phyloP scores from a whole-genome alignment of 1,140 invertebrate genomes.

The Panagrolaimus sp. region DNA sequence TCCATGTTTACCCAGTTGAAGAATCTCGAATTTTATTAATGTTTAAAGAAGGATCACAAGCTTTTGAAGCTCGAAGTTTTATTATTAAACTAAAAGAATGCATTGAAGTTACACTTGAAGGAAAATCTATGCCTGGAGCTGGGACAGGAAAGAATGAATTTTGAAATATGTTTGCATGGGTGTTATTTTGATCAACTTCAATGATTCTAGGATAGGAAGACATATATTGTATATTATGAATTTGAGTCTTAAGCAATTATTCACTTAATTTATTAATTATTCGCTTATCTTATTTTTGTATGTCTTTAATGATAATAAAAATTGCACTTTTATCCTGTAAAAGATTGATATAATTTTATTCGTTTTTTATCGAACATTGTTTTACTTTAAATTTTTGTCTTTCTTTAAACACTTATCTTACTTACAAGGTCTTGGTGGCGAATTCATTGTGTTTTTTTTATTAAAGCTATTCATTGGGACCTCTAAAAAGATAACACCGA shows the following conservation, averaged over 20 bases:
- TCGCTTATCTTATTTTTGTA: neutral
- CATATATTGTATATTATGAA: too few species aligned
- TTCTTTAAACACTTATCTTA: too few species aligned
- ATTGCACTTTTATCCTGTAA: neutral
- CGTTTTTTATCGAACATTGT: too few species aligned
- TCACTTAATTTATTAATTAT: neutral
- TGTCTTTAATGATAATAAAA: neutral
- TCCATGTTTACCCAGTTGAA: conserved; percentile 68
- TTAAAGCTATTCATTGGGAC: too few species aligned
- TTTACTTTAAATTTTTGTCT: too few species aligned
- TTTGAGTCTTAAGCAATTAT: too few species aligned
- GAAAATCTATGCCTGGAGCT: conserved; percentile 66
- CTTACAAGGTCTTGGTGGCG: too few species aligned
- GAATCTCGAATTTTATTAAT: conserved; percentile 85
- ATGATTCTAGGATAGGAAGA: too few species aligned
- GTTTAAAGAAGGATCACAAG: conserved; percentile 88
- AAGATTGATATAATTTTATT: neutral
- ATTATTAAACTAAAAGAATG: conserved; percentile 75
- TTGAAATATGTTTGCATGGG: conserved; percentile 18
- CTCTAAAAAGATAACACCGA: too few species aligned
- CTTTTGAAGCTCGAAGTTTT: conserved; percentile 89
- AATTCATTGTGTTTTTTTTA: too few species aligned
- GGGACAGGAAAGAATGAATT: conserved; percentile 29
- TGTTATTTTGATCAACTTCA: too few species aligned
- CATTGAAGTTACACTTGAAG: conserved; percentile 70